Evolutionary conservation across 2,113 vertebrate species (phyloP), one percentile per base, ranked within the genome.

Genomic region (Epinephelus cyanopodus): DNA sequence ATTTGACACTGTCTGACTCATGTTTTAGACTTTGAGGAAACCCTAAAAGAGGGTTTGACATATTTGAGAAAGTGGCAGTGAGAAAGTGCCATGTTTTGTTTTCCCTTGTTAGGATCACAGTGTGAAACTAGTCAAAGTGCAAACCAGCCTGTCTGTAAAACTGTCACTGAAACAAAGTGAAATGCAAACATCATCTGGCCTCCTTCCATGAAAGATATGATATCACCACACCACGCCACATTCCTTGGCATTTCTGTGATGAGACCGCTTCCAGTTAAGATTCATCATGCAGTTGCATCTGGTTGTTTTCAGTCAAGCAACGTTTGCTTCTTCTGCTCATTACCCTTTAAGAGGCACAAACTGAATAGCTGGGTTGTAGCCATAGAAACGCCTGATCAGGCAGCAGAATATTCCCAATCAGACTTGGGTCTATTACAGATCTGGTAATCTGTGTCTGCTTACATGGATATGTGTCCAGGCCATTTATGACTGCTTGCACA

Each of bases 351-450:
- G 27, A 83, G 42, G n/a, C 56, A 27, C 29, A 54, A n/a, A 21
- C 47, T 5, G 17, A 74, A 37, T 19, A n/a, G 50, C 54, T 52
- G 48, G 68, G 65, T 65, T 62, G 90, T 92, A 56, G 78, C 86
- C 91, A 94, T 92, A 87, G 92, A 90, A 94, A 95, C 90, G 0
- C 71, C 62, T 64, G 39, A 86, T 57, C 39, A 1, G 74, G 57
- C 45, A 19, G 18, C 52, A 54, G 69, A 74, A 48, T 65, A 53
- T 80, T 61, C 27, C 12, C 53, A 33, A n/a, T 74, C 37, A 74
- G 71, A 56, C 27, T 0, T n/a, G 27, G 23, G 57, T 63, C 60
- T 63, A 27, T 67, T 37, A 71, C 25, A 58, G 47, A 63, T 47
- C 67, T 50, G 69, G 6, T 56, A 11, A 6, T 81, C 62, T 39